phyloP scores from a whole-genome alignment of 2,797 vertebrate species.

The Pachyuromys duprasi region DNA sequence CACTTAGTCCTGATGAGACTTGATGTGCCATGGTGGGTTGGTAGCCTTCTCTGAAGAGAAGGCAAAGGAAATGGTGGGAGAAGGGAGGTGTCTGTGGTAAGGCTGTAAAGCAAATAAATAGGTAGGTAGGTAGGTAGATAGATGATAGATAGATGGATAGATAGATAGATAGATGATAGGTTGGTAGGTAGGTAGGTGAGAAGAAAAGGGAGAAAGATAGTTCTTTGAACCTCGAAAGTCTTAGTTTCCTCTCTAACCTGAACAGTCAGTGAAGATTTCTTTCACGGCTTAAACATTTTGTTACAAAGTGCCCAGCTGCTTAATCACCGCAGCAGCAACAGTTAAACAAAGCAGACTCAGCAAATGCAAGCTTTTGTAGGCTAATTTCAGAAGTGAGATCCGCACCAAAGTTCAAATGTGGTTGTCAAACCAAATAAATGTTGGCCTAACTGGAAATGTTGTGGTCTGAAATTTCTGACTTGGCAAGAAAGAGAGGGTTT shows the following conservation, averaged over 20 bases:
- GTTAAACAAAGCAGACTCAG: background rate
- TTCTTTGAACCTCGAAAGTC: slow-evolving; percentile 14
- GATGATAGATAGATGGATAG: too few relatives aligned
- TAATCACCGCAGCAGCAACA: background rate
- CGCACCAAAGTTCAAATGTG: background rate
- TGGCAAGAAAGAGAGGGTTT: too few relatives aligned
- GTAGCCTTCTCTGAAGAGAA: too few relatives aligned
- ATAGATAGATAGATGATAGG: too few relatives aligned
- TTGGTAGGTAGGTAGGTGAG: too few relatives aligned
- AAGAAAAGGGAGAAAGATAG: background rate
- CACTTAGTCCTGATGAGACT: too few relatives aligned
- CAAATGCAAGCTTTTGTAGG: slow-evolving; percentile 18
- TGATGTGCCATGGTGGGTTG: too few relatives aligned
- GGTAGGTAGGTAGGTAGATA: too few relatives aligned
- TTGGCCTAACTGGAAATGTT: background rate
- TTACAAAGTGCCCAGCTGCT: slow-evolving; percentile 41
- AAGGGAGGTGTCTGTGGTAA: too few relatives aligned
- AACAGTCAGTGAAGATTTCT: background rate
- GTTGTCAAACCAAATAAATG: background rate
- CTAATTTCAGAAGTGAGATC: slow-evolving; percentile 37
- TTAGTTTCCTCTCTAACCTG: background rate
- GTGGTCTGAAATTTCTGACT: background rate
- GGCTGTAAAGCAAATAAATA: too few relatives aligned
- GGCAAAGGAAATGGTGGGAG: too few relatives aligned
- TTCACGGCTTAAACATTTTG: background rate